A percentile compares a stretch with the other conserved stretches of the same genome.
Conservation (phyloP, 2,113 vertebrate genomes). For the Willisornis vidua region DNA sequence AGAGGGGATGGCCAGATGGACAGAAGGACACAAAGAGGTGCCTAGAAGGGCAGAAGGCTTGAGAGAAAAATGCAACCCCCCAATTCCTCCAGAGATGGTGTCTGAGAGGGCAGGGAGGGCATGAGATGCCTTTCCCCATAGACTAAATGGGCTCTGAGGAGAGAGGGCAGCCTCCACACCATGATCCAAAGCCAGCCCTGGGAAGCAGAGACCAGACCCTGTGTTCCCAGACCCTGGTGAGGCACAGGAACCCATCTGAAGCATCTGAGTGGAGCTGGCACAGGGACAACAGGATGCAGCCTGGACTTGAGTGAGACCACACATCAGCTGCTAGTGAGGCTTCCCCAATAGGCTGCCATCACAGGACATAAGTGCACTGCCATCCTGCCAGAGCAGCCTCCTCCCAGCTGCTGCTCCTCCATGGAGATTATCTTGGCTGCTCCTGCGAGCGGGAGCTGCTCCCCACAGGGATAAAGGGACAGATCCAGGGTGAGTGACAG, state of each 20-base stretch:
- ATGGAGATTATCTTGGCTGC: neutral
- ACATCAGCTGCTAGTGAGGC: neutral
- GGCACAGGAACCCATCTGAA: neutral
- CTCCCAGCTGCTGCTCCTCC: neutral
- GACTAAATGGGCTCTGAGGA: neutral
- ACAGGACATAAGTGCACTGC: neutral
- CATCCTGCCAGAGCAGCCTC: neutral
- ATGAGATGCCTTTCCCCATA: fast-evolving
- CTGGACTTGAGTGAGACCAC: neutral
- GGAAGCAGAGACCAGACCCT: neutral
- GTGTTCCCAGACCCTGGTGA: fast-evolving
- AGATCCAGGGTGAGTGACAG: neutral
- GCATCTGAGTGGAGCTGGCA: neutral
- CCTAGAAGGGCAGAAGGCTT: neutral
- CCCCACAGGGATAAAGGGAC: neutral
- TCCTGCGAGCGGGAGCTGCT: neutral
- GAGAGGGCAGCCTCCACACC: neutral
- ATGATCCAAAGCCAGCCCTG: fast-evolving
- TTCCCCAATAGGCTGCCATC: neutral
- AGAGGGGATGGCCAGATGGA: neutral
- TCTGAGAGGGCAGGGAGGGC: neutral
- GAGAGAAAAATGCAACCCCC: neutral
- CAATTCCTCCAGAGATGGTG: fast-evolving
- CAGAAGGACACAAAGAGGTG: neutral
- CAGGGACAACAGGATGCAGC: neutral